Evolutionary conservation across 2,888 invertebrate genomes (phyloP), one percentile per base, ranked within the genome.

Genomic region (Gastracanthus pulcherrimus): DNA sequence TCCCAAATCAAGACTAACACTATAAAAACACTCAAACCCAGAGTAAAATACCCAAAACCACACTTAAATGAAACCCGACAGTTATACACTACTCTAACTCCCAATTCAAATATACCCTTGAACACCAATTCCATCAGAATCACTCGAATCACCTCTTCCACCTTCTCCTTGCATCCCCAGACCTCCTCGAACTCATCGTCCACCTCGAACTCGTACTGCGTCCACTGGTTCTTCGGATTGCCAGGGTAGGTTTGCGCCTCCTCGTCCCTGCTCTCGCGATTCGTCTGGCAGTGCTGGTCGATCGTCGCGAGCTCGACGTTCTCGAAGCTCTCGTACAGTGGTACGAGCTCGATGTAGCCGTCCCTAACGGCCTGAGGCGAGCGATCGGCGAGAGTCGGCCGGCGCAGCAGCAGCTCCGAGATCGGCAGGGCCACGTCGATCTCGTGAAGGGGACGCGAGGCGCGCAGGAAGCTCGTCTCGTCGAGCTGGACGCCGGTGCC

Each of bases 401-500:
- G 78, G 6, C 67, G 36, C 16, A 64, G 76, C 26, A 80, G 55
- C 0, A 87, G 64, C 23, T 62, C 58, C 13, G 67, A n/a, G 34
- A 81, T 16, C 60, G 88, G 79, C 80, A 83, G 13, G 6, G 78
- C 76, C 19, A 90, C 76, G 89, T 96, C 95, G 4, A 96, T 92
- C 89, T 95, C 95, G 66, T 95, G 92, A 3, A 94, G 91, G 0
- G 94, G 92, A 79, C 95, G 92, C 6, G 92, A 92, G 66, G 93
- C 93, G 16, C 92, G 88, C 0, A 93, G 92, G 29, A 92, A 87
- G 0, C 45, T n/a, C 13, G 92, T 89, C 74, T 94, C 92, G 64
- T 92, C 93, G 36, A 96, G 93, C 89, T 95, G 95, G 3, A 84
- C 84, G 82, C 95, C 95, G 86, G 95, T 95, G 6, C 95, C 95